phyloP scores from a whole-genome alignment of 2,888 invertebrate species.

The Choristoneura rosaceana region DNA sequence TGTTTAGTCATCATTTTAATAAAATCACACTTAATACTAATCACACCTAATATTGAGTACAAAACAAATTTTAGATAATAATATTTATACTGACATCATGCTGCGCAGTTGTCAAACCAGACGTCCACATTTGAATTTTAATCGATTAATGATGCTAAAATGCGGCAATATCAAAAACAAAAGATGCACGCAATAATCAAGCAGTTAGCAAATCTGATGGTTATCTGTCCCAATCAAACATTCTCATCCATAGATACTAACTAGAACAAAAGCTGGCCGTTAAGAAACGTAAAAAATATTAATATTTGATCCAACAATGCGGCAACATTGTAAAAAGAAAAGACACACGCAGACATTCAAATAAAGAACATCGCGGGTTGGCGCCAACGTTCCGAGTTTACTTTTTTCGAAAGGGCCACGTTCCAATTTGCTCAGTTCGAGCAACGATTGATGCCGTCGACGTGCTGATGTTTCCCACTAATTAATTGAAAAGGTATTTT shows the following conservation, averaged over 20 bases:
- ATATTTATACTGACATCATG: not conserved
- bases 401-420: slow-evolving; percentile 65
- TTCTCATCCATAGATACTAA: not conserved
- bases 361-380: slow-evolving; percentile 78
- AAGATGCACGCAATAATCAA: not conserved
- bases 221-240: not conserved
- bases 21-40: too few relatives aligned
- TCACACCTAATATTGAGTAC: too few relatives aligned
- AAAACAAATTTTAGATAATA: too few relatives aligned
- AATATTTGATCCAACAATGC: slow-evolving; percentile 43
- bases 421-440: slow-evolving; percentile 79
- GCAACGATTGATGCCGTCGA: slow-evolving; percentile 63
- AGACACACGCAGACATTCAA: slow-evolving; percentile 60
- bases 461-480: slow-evolving; percentile 49
- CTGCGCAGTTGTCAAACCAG: not conserved
- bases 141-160: not conserved
- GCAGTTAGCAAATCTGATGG: slow-evolving; percentile 7
- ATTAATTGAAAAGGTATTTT: slow-evolving; percentile 45
- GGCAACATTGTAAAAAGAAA: slow-evolving; percentile 57
- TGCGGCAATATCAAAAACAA: not conserved
- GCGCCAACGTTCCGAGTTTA: slow-evolving; percentile 78
- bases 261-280: slow-evolving; percentile 14
- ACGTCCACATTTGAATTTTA: not conserved
- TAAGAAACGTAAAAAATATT: slow-evolving; percentile 30
- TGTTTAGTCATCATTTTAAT: too few relatives aligned